Evolutionary conservation across 2,797 vertebrate genomes (phyloP).

Genomic region (Hypotaenidia okinawae): DNA sequence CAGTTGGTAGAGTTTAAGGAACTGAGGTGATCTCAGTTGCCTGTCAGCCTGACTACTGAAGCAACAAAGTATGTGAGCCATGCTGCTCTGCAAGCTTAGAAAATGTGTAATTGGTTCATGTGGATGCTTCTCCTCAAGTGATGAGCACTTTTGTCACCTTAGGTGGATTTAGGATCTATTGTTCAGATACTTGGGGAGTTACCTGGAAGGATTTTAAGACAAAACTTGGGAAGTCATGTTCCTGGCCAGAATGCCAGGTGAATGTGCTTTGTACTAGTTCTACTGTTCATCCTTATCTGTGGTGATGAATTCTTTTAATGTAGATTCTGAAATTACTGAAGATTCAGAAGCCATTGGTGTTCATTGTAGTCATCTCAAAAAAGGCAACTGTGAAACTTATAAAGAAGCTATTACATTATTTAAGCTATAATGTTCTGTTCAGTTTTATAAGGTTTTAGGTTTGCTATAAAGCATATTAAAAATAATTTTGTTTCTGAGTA

Average conservation of each 20-base stretch:
- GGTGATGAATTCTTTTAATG: not conserved
- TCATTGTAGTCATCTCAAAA: not conserved
- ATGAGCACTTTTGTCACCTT: not conserved
- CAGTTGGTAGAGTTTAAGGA: not conserved
- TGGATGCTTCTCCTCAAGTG: not conserved
- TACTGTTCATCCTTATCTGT: not conserved
- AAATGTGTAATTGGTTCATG: not conserved
- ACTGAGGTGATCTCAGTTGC: not conserved
- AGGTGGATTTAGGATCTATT: not conserved
- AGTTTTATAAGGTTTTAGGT: not conserved
- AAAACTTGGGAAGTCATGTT: not conserved
- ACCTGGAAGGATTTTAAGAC: not conserved
- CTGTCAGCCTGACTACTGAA: not conserved
- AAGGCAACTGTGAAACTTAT: not conserved
- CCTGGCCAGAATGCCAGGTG: not conserved
- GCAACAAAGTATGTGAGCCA: not conserved
- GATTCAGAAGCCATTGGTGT: not conserved
- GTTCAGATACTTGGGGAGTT: not conserved
- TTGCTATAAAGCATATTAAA: not conserved
- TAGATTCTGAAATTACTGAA: not conserved
- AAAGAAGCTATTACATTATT: too few relatives aligned
- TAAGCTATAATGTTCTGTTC: not conserved
- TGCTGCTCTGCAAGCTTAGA: not conserved
- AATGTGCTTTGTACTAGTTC: not conserved
- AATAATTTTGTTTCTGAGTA: not conserved